A percentile compares a stretch with the other conserved stretches of the same genome.
Evolutionary conservation across 2,797 vertebrate genomes (phyloP).

Genomic region (Aplochiton taeniatus): DNA sequence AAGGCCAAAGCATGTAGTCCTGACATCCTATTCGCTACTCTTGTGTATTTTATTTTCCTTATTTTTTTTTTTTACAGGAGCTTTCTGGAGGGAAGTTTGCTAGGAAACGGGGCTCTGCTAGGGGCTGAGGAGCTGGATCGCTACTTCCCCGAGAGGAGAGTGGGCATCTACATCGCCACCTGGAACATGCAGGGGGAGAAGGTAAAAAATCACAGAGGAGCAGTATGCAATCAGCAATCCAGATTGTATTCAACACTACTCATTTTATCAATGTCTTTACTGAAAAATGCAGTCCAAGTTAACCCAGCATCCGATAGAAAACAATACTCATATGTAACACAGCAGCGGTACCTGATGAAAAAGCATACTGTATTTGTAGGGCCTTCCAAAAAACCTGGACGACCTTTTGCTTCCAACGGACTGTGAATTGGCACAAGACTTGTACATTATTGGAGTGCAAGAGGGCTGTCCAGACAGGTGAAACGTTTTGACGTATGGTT

Average conservation of each 20-base stretch:
- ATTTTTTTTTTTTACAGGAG: conserved; percentile 74
- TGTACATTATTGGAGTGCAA: conserved; percentile 94
- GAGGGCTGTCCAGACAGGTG: conserved; percentile 97
- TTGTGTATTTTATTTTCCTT: background rate
- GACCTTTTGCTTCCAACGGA: conserved; percentile 92
- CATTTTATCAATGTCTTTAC: too few relatives aligned
- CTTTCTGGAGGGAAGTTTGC: conserved; percentile 93
- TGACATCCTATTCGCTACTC: background rate
- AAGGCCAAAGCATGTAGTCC: background rate
- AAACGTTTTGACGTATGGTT: background rate
- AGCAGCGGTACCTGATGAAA: too few relatives aligned
- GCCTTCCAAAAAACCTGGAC: conserved; percentile 86
- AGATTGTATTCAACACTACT: too few relatives aligned
- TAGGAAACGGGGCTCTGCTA: conserved; percentile 89
- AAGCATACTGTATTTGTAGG: conserved; percentile 66
- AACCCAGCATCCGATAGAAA: background rate
- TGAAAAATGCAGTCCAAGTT: too few relatives aligned
- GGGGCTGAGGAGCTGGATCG: conserved; percentile 93
- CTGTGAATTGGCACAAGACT: conserved; percentile 91
- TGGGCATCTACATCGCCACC: conserved; percentile 88
- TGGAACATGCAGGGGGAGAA: conserved; percentile 99
- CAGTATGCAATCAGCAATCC: too few relatives aligned
- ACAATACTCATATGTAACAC: conserved; percentile 13
- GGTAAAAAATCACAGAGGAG: conserved; percentile 62
- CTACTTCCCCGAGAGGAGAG: conserved; percentile 87